phyloP scores from a whole-genome alignment of 2,797 vertebrate species.

The Pangasius djambal region DNA sequence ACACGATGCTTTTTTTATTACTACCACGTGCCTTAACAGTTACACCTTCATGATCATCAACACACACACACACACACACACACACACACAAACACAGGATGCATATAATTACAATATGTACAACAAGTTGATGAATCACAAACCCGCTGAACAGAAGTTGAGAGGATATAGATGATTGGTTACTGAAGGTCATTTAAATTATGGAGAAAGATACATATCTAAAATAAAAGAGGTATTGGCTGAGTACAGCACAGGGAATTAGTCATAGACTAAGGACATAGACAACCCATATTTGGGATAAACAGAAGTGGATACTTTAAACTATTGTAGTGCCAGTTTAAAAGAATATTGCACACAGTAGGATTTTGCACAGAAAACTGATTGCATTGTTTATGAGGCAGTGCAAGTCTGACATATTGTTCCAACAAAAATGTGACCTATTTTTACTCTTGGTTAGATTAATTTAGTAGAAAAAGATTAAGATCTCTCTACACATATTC shows the following conservation, averaged over 20 bases:
- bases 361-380: background rate
- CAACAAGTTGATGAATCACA: background rate
- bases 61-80: background rate
- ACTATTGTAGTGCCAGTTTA: background rate
- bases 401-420: background rate
- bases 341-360: background rate
- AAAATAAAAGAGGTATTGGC: background rate
- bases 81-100: background rate
- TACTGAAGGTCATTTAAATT: background rate
- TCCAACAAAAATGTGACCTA: background rate
- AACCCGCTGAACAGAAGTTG: background rate
- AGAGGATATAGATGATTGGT: background rate
- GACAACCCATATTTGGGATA: background rate
- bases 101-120: background rate
- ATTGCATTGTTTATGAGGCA: background rate
- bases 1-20: background rate
- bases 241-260: background rate
- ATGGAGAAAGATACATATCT: background rate
- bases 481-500: background rate
- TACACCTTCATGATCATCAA: background rate
- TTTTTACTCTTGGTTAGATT: background rate
- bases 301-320: background rate
- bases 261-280: background rate
- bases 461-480: background rate
- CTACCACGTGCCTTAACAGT: background rate